Base-by-base conservation (phyloP, 2,113 vertebrate genomes). In the Oryzias curvinotus region DNA sequence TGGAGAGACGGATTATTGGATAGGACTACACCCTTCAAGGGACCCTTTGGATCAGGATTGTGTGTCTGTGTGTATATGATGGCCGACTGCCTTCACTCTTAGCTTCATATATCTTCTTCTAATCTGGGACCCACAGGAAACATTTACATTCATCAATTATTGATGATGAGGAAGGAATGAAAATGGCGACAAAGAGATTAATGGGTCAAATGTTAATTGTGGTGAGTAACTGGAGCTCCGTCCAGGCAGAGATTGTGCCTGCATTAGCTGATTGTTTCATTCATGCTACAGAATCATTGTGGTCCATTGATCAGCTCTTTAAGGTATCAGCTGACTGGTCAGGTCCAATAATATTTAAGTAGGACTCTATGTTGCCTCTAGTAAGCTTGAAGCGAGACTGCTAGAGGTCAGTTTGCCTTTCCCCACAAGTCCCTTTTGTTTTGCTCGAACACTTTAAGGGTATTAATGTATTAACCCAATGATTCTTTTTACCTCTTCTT, bases 241-340 rank as follows among this genome's bases (percentile, higher is more conserved):
- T 43, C 50, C 17, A 59, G 42, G 7, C 23, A 57, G 30, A 50
- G 48, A 44, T 25, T 52, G 17, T 14, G 17, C 45, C 16, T 52
- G 26, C 42, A 69, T 69, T 28, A 57, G 52, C 60, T 73, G 56
- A 68, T 65, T 65, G 60, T 57, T 78, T 69, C 47, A 56, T 68
- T 68, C 64, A 49, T 42, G 52, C 45, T 21, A 56, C n/a, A 18
- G 23, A 16, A 60, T 60, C 52, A 13, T 19, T 46, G 53, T 18
- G 18, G 25, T 51, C 56, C 26, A 60, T 58, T 49, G 49, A 51
- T 62, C 59, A 42, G 52, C 61, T 46, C 21, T 43, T 54, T 66
- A 36, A 52, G 44, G 45, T 18, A 49, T 12, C 5, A 41, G 57
- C 53, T 36, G 45, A 62, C 28, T 19, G 0, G 1, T 36, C 21